Base-by-base conservation (phyloP, 2,888 invertebrate genomes). In the Encarsia formosa region DNA sequence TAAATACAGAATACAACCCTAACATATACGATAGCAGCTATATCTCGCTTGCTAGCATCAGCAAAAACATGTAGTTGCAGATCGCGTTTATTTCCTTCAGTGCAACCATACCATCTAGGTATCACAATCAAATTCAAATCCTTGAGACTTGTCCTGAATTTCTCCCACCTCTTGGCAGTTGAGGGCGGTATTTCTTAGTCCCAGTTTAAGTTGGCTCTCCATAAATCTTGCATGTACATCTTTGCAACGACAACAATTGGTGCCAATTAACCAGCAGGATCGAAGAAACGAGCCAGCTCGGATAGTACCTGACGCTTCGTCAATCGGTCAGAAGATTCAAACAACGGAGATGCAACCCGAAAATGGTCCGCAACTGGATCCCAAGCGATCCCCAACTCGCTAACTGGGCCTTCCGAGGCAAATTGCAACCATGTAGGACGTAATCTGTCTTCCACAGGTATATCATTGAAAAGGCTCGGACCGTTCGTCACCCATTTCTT, bases 401-500 rank as follows among this genome's bases (percentile, higher is more conserved):
- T 49, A 5, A 43, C 39, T 1, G 43, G 43, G 6, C 49, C 38
- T 6, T 32, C 23, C 1, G 32, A 8, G 2, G 37, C 16, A 19
- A 43, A 31, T 1, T 43, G 37, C 2, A 37, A 6, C 49, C 49
- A 49, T 22, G 6, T 29, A 2, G 43, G 49, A 1, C 37, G 20
- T 6, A 49, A 35, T 11, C 38, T 3, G 6, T 49, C 49, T 2
- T 20, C 29, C 1, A 15, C 1, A 9, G 37, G 32, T 1, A 43
- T 31, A 3, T 43, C 37, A 2, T 26, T 16, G 1, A 43, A 16
- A 1, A 49, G 20, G 4, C n/a, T 2, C 0, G 31, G 26, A 2
- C 16, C 8, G 24, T 49, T 43, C 3, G 49, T 29, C 2, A 43
- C 42, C 43, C 43, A 49, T 13, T 43, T 49, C 13, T 35, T 42